Conservation (phyloP, 2,888 invertebrate species). For the Ornithoptera priamus region DNA sequence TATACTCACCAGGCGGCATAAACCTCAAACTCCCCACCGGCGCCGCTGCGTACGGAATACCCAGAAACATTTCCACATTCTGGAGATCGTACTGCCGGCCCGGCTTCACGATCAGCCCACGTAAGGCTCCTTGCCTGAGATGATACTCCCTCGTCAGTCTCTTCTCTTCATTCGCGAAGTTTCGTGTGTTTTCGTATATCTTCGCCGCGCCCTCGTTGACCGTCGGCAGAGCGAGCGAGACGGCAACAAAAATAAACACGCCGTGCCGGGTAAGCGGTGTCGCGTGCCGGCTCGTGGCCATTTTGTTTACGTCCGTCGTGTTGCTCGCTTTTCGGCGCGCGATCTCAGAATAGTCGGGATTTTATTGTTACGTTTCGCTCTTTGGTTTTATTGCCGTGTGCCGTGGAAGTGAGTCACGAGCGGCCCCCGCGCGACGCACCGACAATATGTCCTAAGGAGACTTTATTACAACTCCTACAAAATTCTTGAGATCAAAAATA, state of each 20-base stretch:
- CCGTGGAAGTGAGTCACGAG: slow-evolving; percentile 51
- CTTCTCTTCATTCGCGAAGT: slow-evolving; percentile 56
- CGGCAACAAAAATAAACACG: slow-evolving; percentile 74
- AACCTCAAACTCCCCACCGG: slow-evolving; percentile 87
- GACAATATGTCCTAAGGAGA: slow-evolving; percentile 13
- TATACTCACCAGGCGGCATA: slow-evolving; percentile 86
- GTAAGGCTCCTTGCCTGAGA: slow-evolving; percentile 84
- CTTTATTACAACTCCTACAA: neutral
- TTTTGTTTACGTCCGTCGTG: slow-evolving; percentile 66
- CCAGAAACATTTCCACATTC: slow-evolving; percentile 86
- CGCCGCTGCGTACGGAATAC: slow-evolving; percentile 90
- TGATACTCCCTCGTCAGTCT: slow-evolving; percentile 81
- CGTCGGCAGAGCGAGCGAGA: slow-evolving; percentile 71
- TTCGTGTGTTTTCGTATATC: slow-evolving; percentile 59
- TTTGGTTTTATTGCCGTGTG: slow-evolving; percentile 41
- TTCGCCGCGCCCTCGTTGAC: slow-evolving; percentile 63
- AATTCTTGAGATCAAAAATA: too few relatives aligned
- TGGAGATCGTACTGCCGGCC: slow-evolving; percentile 81
- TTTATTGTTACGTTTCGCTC: slow-evolving; percentile 65
- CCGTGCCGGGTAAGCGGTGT: slow-evolving; percentile 69
- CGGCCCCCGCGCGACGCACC: slow-evolving; percentile 33
- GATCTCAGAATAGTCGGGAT: slow-evolving; percentile 62
- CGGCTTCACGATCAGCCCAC: slow-evolving; percentile 84
- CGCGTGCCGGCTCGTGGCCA: slow-evolving; percentile 72
- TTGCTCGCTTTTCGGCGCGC: slow-evolving; percentile 57